phyloP scores from a whole-genome alignment of 2,113 vertebrate genomes.

The Notothenia rossii region DNA sequence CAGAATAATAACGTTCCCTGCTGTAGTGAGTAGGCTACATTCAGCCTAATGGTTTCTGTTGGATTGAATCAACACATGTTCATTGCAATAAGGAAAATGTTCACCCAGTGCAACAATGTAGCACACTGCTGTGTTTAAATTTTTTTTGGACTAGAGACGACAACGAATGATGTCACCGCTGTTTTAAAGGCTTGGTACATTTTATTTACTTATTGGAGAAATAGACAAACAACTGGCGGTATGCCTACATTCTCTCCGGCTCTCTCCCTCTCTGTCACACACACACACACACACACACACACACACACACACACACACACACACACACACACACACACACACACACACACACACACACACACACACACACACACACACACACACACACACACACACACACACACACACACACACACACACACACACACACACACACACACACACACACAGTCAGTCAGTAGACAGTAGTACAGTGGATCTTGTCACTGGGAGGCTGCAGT shows the following conservation, averaged over 20 bases:
- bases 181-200: not conserved
- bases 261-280: too few relatives aligned
- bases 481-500: conserved; percentile 51
- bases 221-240: not conserved
- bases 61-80: not conserved
- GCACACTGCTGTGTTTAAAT: not conserved
- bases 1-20: not conserved
- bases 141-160: too few relatives aligned
- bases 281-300: not conserved
- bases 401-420: conserved; percentile 8
- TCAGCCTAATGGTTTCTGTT: not conserved
- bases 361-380: not conserved
- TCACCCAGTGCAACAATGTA: not conserved
- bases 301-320: not conserved
- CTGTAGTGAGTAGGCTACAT: not conserved
- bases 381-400: conserved; percentile 15
- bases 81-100: not conserved
- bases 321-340: too few relatives aligned
- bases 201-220: not conserved
- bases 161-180: not conserved
- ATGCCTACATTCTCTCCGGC: not conserved
- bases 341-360: too few relatives aligned
- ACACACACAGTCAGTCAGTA: not conserved
- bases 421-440: too few relatives aligned
- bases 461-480: conserved; percentile 43